Evolutionary conservation across 2,888 invertebrate genomes (phyloP).

Genomic region (Sinodicranocentrus sp.): DNA sequence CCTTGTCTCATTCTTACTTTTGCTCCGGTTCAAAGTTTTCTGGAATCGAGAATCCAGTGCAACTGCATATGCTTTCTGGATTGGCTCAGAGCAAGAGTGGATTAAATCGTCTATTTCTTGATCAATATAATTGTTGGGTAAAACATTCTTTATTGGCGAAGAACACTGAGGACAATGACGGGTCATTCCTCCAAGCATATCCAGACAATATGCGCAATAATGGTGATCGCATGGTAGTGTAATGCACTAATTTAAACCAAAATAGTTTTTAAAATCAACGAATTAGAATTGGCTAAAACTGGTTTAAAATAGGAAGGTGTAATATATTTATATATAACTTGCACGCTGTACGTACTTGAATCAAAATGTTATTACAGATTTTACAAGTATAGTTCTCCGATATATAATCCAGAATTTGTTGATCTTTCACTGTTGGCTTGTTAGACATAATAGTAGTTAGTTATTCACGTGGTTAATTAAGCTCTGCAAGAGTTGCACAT

Average conservation of each 20-base stretch:
- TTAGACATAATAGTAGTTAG: conserved; percentile 3
- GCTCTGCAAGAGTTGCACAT: no score
- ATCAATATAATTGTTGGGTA: conserved; percentile 24
- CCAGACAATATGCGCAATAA: conserved; percentile 58
- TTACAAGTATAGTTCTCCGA: conserved; percentile 46
- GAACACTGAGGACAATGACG: conserved; percentile 47
- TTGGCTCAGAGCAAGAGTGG: conserved; percentile 38
- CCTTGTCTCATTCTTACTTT: background rate
- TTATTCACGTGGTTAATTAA: no score
- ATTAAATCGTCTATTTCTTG: conserved; percentile 50
- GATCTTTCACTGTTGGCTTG: conserved; percentile 31
- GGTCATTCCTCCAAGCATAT: conserved; percentile 34
- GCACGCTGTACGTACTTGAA: no score
- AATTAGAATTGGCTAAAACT: no score
- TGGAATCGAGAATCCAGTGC: conserved; percentile 39
- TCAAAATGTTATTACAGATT: conserved; percentile 58
- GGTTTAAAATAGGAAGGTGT: no score
- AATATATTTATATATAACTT: no score
- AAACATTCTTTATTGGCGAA: background rate
- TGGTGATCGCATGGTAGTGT: conserved; percentile 50
- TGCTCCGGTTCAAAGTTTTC: conserved; percentile 33
- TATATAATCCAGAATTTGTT: conserved; percentile 39
- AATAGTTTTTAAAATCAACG: no score
- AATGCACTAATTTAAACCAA: conserved; percentile 36
- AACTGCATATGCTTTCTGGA: conserved; percentile 33